Conservation (phyloP, 2,888 invertebrate genomes). For the Scelioninae gen. 1 region DNA sequence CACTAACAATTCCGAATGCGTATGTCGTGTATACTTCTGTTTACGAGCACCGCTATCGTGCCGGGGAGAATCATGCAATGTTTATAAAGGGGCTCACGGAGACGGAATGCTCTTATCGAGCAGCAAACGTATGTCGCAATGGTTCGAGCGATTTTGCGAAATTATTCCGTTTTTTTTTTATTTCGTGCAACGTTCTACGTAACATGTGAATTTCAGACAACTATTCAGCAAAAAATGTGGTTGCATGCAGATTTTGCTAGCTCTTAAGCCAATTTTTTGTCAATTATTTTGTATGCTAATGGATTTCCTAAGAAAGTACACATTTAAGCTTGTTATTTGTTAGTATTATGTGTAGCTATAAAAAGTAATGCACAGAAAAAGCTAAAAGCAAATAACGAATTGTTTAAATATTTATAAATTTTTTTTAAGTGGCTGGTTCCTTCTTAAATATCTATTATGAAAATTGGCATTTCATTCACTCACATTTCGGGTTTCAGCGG, state of each 20-base stretch:
- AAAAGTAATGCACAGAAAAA: too few species aligned
- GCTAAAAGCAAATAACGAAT: too few species aligned
- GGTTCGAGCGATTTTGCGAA: slow-evolving; percentile 48
- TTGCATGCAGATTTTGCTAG: slow-evolving; percentile 27
- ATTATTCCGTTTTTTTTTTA: slow-evolving; percentile 43
- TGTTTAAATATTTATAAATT: too few species aligned
- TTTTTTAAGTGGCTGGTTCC: too few species aligned
- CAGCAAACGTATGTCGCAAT: slow-evolving; percentile 35
- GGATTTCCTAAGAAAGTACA: too few species aligned
- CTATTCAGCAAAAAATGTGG: slow-evolving; percentile 10
- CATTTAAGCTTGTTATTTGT: too few species aligned
- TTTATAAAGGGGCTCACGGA: slow-evolving; percentile 58
- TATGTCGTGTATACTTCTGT: slow-evolving; percentile 51
- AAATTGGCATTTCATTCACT: too few species aligned
- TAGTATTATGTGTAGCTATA: too few species aligned
- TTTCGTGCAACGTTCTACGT: too few species aligned
- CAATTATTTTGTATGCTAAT: too few species aligned
- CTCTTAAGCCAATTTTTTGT: slow-evolving; percentile 7
- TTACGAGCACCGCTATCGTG: slow-evolving; percentile 54
- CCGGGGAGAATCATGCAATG: slow-evolving; percentile 62
- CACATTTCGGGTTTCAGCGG: too few species aligned
- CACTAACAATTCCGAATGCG: slow-evolving; percentile 60
- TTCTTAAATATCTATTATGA: too few species aligned
- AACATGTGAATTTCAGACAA: slow-evolving; percentile 3
- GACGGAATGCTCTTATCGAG: slow-evolving; percentile 52